A percentile compares a stretch with the other conserved stretches of the same genome.
Evolutionary conservation across 2,888 invertebrate species (phyloP).

Genomic region (Stenichneumon culpator): DNA sequence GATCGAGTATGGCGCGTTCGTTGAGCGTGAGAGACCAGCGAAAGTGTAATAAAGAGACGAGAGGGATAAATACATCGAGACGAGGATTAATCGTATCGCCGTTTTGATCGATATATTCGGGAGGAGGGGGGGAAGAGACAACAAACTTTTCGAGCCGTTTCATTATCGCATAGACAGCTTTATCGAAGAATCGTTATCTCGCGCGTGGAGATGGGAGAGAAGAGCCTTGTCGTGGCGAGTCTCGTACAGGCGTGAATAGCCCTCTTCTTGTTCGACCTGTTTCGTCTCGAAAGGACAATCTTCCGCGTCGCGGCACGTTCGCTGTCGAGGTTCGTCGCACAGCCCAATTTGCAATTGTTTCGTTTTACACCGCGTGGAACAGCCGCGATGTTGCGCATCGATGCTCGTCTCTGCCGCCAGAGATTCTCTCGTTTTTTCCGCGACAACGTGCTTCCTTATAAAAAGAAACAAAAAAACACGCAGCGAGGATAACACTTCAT

Average conservation of each 20-base stretch:
- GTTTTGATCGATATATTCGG: slow-evolving; percentile 14
- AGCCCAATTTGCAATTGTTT: slow-evolving; percentile 14
- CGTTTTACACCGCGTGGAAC: slow-evolving; percentile 10
- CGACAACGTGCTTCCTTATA: slow-evolving; percentile 19
- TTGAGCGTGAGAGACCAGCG: slow-evolving; percentile 50
- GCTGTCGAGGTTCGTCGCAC: slow-evolving; percentile 27
- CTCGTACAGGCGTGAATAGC: background rate
- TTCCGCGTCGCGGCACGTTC: slow-evolving; percentile 5
- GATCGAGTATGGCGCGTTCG: slow-evolving; percentile 44
- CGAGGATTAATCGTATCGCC: slow-evolving; percentile 50
- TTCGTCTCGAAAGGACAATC: slow-evolving; percentile 13
- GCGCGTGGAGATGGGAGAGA: background rate
- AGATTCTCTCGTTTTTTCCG: slow-evolving; percentile 2
- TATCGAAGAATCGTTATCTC: background rate
- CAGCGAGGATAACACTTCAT: slow-evolving; percentile 6
- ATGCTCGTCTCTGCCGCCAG: slow-evolving; percentile 41
- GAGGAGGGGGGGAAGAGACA: too few relatives aligned
- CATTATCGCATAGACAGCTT: background rate
- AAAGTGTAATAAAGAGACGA: slow-evolving; percentile 53
- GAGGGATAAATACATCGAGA: slow-evolving; percentile 59
- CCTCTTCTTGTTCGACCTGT: slow-evolving; percentile 63
- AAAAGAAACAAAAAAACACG: slow-evolving; percentile 12
- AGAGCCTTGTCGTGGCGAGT: background rate
- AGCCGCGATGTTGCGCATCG: slow-evolving; percentile 61
- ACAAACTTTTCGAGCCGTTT: slow-evolving; percentile 43